Percentiles rank a stretch among this genome's conserved stretches.
Conservation (phyloP, 2,113 vertebrate species). For the Myodes glareolus region DNA sequence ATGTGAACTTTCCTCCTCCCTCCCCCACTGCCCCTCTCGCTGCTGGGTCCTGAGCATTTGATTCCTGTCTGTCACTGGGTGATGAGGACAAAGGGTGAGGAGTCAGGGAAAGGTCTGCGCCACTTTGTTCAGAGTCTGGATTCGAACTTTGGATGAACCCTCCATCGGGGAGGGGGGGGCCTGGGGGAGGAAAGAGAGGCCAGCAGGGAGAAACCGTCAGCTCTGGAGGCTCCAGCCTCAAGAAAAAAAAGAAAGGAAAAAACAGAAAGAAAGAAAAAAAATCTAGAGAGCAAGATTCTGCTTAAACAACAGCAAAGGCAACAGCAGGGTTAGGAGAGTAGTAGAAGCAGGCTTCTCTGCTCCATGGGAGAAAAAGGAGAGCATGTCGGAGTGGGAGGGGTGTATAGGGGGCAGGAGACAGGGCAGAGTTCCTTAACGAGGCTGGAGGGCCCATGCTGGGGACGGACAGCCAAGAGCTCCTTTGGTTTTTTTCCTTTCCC, state of each 20-base stretch:
- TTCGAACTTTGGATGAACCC: conserved; percentile 98
- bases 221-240: conserved; percentile 51
- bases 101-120: conserved; percentile 94
- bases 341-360: not conserved
- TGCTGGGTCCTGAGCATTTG: conserved; percentile 83
- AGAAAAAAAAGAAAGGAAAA: not conserved
- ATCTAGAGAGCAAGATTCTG: not conserved
- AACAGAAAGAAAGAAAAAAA: not conserved
- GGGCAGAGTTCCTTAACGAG: conserved; percentile 78
- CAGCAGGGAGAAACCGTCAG: conserved; percentile 66
- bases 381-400: not conserved
- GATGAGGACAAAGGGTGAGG: conserved; percentile 91
- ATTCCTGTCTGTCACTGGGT: conserved; percentile 90
- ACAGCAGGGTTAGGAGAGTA: not conserved
- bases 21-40: conserved; percentile 79
- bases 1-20: conserved; percentile 66
- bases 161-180: conserved; percentile 67
- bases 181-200: conserved; percentile 79
- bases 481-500: conserved; percentile 54
- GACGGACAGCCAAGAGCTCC: conserved; percentile 82
- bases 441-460: conserved; percentile 76
- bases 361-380: not conserved
- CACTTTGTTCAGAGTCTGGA: conserved; percentile 93
- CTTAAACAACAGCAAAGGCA: conserved; percentile 37
- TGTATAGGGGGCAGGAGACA: conserved; percentile 74